Conservation (phyloP, 30 jellyfish, hydroid and myxozoan species). For the Chrysaora quinquecirrha region DNA sequence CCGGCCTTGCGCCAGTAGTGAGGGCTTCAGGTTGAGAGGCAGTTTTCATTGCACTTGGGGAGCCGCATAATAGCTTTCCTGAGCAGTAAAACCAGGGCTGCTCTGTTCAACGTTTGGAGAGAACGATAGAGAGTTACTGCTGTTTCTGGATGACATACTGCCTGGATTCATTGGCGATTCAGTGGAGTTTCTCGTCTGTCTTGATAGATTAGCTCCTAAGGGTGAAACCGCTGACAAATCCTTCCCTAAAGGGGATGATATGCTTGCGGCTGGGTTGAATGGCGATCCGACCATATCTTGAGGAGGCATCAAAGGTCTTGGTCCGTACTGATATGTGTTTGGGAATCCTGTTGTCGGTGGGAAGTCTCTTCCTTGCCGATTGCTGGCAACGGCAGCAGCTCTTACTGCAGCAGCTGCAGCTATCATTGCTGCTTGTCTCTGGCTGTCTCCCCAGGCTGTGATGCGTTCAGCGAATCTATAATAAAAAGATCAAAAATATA, state of each 20-base stretch:
- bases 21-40: slow-evolving; percentile 39
- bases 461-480: slow-evolving; percentile 16
- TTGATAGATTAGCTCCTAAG: slow-evolving; percentile 37
- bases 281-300: slow-evolving; percentile 81
- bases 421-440: slow-evolving; percentile 93
- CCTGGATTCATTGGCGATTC: slow-evolving; percentile 85
- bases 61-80: slow-evolving; percentile 20
- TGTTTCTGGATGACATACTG: slow-evolving; percentile 70
- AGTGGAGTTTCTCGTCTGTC: slow-evolving; percentile 48
- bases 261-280: slow-evolving; percentile 75
- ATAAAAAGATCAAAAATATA: too few relatives aligned
- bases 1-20: slow-evolving; percentile 3
- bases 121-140: slow-evolving; percentile 78
- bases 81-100: slow-evolving; percentile 45
- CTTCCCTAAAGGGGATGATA: slow-evolving; percentile 71
- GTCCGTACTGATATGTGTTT: slow-evolving; percentile 66
- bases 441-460: slow-evolving; percentile 34
- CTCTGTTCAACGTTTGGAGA: slow-evolving; percentile 58
- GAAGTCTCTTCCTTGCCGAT: slow-evolving; percentile 70
- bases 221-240: slow-evolving; percentile 79
- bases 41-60: slow-evolving; percentile 43
- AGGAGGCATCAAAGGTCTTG: slow-evolving; percentile 43
- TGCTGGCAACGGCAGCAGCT: slow-evolving; percentile 96
- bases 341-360: slow-evolving; percentile 80
- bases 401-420: slow-evolving; percentile 98